A percentile compares a stretch with the other conserved stretches of the same genome.
phyloP scores from a whole-genome alignment of 2,888 invertebrate genomes.

The Diploptera punctata region DNA sequence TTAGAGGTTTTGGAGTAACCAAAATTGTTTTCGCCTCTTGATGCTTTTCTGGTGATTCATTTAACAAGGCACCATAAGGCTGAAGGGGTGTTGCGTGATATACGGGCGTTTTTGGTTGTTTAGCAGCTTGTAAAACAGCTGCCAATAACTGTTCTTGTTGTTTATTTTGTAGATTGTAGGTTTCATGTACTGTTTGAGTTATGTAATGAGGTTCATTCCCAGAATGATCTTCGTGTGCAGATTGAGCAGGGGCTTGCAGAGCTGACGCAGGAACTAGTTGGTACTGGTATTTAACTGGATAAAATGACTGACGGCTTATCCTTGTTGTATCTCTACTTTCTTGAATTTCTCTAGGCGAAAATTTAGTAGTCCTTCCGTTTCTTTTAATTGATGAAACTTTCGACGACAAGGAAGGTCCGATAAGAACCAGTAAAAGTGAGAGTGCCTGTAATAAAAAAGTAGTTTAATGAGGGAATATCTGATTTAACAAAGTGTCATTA shows the following conservation, averaged over 20 bases:
- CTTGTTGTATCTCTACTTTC: background rate
- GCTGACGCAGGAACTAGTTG: background rate
- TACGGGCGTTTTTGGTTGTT: constrained; percentile 37
- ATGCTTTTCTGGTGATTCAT: background rate
- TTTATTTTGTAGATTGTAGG: background rate
- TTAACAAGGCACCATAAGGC: constrained; percentile 37
- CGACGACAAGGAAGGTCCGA: background rate
- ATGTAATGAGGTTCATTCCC: constrained; percentile 2
- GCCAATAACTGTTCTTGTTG: constrained; percentile 1
- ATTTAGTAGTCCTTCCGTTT: constrained; percentile 1
- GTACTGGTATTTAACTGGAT: background rate
- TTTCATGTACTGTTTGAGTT: background rate
- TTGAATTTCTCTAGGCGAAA: background rate
- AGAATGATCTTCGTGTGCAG: background rate
- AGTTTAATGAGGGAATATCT: background rate
- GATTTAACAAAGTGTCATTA: no score
- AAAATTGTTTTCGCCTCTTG: background rate
- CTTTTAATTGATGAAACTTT: background rate
- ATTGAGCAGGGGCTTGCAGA: background rate
- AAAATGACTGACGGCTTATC: background rate
- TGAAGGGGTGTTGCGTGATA: constrained; percentile 41
- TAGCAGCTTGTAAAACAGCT: background rate
- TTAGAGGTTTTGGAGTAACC: constrained; percentile 6
- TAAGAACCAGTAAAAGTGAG: background rate
- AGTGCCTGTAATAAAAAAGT: constrained; percentile 3